Evolutionary conservation across 2,888 invertebrate genomes (phyloP), one percentile per base, ranked within the genome.

Genomic region (Serrognathus titanus): DNA sequence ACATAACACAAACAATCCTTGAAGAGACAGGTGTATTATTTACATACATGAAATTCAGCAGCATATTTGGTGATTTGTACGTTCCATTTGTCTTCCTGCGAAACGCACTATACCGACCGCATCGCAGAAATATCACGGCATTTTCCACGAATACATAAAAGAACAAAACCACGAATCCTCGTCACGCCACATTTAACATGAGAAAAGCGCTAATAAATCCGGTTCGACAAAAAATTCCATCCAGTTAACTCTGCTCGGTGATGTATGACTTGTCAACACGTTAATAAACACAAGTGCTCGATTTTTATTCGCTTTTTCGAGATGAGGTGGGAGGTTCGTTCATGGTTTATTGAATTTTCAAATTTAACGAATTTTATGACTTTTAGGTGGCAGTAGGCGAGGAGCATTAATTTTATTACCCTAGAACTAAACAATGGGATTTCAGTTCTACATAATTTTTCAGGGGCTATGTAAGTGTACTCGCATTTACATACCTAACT

Each of bases 241-340:
- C 36, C 10, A 48, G 59, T 55, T 62, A 57, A 57, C 62, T 55
- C 55, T 63, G 63, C 51, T 60, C 58, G 54, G 60, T 62, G 64
- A 63, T 61, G 62, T 60, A 64, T 66, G 59, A 55, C 55, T 61
- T 61, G 61, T 61, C 65, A 63, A 60, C 59, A 56, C 48, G 52
- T 58, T 59, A 55, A 59, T 61, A 63, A 63, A 46, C 51, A 41
- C 39, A 51, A 51, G 41, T 51, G 41, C 40, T 48, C 10, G 43
- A 43, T 43, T 43, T 43, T 40, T 43, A 31, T 31, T 31, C 24
- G 24, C 24, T 31, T 31, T 31, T 31, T 31, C 24, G 24, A 6
- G 24, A 31, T 31, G 6, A 31, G 24, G 6, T 31, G 24, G 24
- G 24, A 31, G 24, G 24, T 3, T 31, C 24, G 24, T 31, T 31